Evolutionary conservation across 2,113 vertebrate species (phyloP).

Genomic region (Chamaetylas fuelleborni): DNA sequence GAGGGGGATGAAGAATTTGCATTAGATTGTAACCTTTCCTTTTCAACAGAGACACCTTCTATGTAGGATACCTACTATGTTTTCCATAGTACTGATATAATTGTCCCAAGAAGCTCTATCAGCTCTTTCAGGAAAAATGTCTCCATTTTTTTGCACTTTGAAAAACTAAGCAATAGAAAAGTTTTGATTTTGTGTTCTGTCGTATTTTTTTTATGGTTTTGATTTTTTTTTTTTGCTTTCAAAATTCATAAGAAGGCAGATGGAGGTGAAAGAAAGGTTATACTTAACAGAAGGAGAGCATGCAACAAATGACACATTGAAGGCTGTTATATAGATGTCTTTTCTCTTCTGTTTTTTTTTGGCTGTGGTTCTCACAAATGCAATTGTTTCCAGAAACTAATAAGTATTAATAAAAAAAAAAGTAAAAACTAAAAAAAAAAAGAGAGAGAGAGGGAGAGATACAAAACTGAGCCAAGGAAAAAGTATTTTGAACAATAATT

Average conservation of each 20-base stretch:
- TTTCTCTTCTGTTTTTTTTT: background rate
- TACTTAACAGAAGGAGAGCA: background rate
- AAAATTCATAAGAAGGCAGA: background rate
- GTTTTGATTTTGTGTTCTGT: background rate
- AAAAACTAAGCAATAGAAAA: background rate
- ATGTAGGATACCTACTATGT: background rate
- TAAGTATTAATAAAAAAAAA: background rate
- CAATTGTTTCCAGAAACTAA: background rate
- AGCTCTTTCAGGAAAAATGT: background rate
- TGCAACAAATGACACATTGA: background rate
- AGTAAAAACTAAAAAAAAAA: too few species aligned
- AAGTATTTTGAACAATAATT: background rate
- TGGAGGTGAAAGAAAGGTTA: background rate
- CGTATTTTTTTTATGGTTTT: background rate
- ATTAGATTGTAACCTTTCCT: background rate
- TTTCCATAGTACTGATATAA: background rate
- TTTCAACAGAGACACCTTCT: background rate
- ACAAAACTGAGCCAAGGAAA: background rate
- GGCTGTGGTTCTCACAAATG: background rate
- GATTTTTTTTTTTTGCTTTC: background rate
- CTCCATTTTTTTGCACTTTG: background rate
- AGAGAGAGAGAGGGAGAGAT: accelerated
- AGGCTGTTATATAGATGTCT: background rate
- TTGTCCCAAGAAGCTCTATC: background rate
- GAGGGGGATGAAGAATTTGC: background rate